A percentile compares a stretch with the other conserved stretches of the same genome.
These are phyloP conservation scores for Actias luna DNA, from an alignment of 2,888 invertebrate genomes.

Conservation along the genomic window DNA sequence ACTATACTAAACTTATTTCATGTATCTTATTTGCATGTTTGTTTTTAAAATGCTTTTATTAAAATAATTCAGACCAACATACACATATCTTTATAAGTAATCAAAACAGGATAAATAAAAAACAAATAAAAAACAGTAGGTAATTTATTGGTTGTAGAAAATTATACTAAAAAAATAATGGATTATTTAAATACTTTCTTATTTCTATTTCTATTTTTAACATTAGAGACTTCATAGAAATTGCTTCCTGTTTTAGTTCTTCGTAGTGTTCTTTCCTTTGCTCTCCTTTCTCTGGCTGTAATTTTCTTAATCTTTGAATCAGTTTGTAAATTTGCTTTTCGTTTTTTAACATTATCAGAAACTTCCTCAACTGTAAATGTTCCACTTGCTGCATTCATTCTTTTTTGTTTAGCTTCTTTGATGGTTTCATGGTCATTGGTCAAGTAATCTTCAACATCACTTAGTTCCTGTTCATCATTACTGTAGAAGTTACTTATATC, in stretches of 20 bases:
- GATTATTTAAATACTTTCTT: slow-evolving; percentile 72
- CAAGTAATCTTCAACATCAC: slow-evolving; percentile 77
- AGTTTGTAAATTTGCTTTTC: slow-evolving; percentile 37
- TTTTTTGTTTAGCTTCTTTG: slow-evolving; percentile 71
- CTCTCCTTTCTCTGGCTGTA: slow-evolving; percentile 89
- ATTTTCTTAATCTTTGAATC: slow-evolving; percentile 72
- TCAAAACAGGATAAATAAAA: not conserved
- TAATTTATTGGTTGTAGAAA: slow-evolving; percentile 18
- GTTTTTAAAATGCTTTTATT: not conserved
- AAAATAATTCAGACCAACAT: not conserved
- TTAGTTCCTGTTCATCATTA: slow-evolving; percentile 82
- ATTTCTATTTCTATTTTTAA: slow-evolving; percentile 92
- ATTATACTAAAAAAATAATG: slow-evolving; percentile 18
- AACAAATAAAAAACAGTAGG: slow-evolving; percentile 3
- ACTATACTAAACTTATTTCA: not conserved
- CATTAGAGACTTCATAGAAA: slow-evolving; percentile 94
- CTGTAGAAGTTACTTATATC: slow-evolving; percentile 86
- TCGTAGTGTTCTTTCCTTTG: slow-evolving; percentile 87
- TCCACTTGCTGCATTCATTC: slow-evolving; percentile 78
- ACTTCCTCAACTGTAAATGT: slow-evolving; percentile 79
- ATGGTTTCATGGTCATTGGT: slow-evolving; percentile 71
- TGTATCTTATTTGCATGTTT: not conserved
- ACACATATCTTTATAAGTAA: not conserved
- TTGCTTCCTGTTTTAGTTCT: slow-evolving; percentile 93
- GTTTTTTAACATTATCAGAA: slow-evolving; percentile 61